Evolutionary conservation across 2,888 invertebrate species (phyloP).

Genomic region (Stenodera caucasica): DNA sequence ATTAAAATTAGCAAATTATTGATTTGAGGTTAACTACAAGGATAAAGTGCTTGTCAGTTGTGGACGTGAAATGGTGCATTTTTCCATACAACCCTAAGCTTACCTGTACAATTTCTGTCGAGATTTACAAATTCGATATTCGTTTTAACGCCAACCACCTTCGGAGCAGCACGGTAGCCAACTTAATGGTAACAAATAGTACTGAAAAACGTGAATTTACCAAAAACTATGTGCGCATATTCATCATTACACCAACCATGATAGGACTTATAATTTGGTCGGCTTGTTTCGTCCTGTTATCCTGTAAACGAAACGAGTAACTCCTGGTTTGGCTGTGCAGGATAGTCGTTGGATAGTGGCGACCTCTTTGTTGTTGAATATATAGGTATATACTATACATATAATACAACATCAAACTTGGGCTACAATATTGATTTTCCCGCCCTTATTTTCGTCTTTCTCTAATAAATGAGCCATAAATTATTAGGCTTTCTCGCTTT

Average conservation of each 20-base stretch:
- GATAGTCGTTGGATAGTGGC: constrained; percentile 36
- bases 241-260: constrained; percentile 34
- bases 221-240: constrained; percentile 50
- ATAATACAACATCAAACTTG: constrained; percentile 16
- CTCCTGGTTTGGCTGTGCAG: constrained; percentile 38
- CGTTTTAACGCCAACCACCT: constrained; percentile 53
- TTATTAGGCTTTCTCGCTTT: constrained; percentile 48
- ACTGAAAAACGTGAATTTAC: constrained; percentile 54
- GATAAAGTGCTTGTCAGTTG: constrained; percentile 1
- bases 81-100: constrained; percentile 29
- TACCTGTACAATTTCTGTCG: constrained; percentile 37
- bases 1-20: background rate
- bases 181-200: constrained; percentile 56
- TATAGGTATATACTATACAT: constrained; percentile 13
- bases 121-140: constrained; percentile 39
- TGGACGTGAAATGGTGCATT: constrained; percentile 4
- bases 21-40: background rate
- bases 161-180: constrained; percentile 56
- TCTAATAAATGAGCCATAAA: constrained; percentile 51
- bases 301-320: constrained; percentile 27
- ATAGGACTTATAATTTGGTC: constrained; percentile 32
- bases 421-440: constrained; percentile 50
- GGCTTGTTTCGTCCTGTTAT: constrained; percentile 32
- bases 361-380: constrained; percentile 39
- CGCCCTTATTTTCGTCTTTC: constrained; percentile 51